Conservation (phyloP, 2,888 invertebrate species). For the Scotopteryx bipunctaria region DNA sequence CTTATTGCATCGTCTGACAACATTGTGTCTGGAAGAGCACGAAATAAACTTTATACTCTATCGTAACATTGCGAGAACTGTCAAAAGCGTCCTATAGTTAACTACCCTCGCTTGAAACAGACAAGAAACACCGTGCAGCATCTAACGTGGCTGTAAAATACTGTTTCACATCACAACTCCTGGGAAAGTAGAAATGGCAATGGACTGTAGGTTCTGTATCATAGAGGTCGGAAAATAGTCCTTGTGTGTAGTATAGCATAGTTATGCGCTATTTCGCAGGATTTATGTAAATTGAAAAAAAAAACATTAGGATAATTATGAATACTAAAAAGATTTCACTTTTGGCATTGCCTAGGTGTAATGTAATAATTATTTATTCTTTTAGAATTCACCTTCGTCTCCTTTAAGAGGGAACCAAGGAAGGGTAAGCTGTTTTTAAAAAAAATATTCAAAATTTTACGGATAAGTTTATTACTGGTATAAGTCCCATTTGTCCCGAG, state of each 20-base stretch:
- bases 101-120: slow-evolving; percentile 23
- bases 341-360: too few relatives aligned
- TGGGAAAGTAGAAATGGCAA: slow-evolving; percentile 21
- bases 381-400: too few relatives aligned
- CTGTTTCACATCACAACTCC: slow-evolving; percentile 24
- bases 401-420: too few relatives aligned
- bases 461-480: too few relatives aligned
- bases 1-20: background rate
- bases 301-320: too few relatives aligned
- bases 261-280: background rate
- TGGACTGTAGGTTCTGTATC: background rate
- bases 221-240: background rate
- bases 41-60: background rate
- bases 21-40: background rate
- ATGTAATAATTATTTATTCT: too few relatives aligned
- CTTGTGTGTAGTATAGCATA: background rate
- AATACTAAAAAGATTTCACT: too few relatives aligned
- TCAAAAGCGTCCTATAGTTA: slow-evolving; percentile 29
- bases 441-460: too few relatives aligned
- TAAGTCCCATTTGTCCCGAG: too few relatives aligned
- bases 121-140: slow-evolving; percentile 24
- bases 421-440: too few relatives aligned
- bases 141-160: slow-evolving; percentile 30
- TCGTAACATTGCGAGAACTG: slow-evolving; percentile 8
- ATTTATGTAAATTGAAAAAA: too few relatives aligned